Evolutionary conservation across 2,113 vertebrate genomes (phyloP), one percentile per base, ranked within the genome.

Genomic region (Pontoporia blainvillei): DNA sequence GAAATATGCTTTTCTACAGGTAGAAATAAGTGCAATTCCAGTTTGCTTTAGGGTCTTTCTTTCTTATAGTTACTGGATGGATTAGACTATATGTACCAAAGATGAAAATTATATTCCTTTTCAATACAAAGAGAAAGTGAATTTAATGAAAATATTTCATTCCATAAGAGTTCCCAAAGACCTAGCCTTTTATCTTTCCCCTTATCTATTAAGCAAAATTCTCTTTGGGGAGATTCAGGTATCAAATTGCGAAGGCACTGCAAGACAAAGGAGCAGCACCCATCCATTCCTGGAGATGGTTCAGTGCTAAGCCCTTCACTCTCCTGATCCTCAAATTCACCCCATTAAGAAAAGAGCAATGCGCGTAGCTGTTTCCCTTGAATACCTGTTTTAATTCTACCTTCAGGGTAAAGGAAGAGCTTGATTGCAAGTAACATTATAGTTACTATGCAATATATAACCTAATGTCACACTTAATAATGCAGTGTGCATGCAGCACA

Each of bases 351-450:
- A 96, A 75, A 97, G 13, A 96, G 54, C 82, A 83, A 57, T 6
- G 54, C 44, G 64, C 89, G 72, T 64, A 94, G 66, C 71, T 91
- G 61, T 86, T 96, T 90, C 90, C 75, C 90, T 62, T 0, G 62
- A 90, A 90, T 52, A 94, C 85, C 62, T 97, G 61, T 69, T 93
- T 95, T 95, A 97, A 95, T 96, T 96, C 62, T 92, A 90, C 93
- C 95, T 97, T 79, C 39, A 39, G 81, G 90, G 90, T 8, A 96
- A 96, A 96, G 93, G 78, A 96, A 90, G 67, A 92, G 71, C 94
- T 97, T 98, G 88, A 96, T 95, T 95, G 93, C 90, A 90, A 92
- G 84, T 90, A 95, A 69, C 46, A 66, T 94, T 96, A 84, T 20
- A 87, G 79, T 88, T 96, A 90, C 75, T 59, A 76, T 66, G 86